Base-by-base conservation (phyloP, 2,113 vertebrate species). In the Oceanodroma tethys region DNA sequence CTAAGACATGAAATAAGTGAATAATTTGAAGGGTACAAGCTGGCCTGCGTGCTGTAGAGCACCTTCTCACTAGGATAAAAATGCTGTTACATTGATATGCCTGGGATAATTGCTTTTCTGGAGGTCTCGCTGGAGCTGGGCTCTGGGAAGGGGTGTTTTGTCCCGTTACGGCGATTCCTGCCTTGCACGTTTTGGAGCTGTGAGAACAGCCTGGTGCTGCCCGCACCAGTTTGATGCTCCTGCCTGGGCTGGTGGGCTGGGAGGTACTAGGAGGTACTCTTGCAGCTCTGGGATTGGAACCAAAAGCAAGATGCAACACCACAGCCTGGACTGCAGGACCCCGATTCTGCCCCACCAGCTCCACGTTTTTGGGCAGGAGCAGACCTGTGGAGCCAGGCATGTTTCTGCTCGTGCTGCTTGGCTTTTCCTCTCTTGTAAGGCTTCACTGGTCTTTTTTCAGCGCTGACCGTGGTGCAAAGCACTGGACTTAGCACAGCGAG, bases 301-400 rank as follows among this genome's bases (percentile, higher is more conserved):
- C 14, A 40, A 78, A 70, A 53, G 20, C 40, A 48, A 80, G 48
- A 29, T 53, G 25, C 8, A 13, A 0, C 34, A 11, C 5, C 50
- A 9, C 22, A 56, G 48, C 30, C 30, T 43, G 45, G 47, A 22
- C 55, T 81, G 29, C 42, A 40, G 74, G 36, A 59, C 45, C 43
- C 43, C 2, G 1, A 8, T 36, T 58, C 59, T 91, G 34, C 17
- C 16, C 40, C 43, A 12, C 13, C 6, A 10, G 23, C 85, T 62
- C 3, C 25, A 17, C 40, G 32, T 8, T 76, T 86, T 83, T n/a
- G 42, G 62, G 32, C 43, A 82, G 79, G 48, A 71, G 32, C 56
- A 42, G 55, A 5, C 0, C 2, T 16, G 8, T 1, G 1, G 68
- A 73, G 40, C n/a, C 36, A 22, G 45, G 48, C 56, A 30, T 0